Conservation (phyloP, 2,797 vertebrate species). For the Acridotheres tristis region DNA sequence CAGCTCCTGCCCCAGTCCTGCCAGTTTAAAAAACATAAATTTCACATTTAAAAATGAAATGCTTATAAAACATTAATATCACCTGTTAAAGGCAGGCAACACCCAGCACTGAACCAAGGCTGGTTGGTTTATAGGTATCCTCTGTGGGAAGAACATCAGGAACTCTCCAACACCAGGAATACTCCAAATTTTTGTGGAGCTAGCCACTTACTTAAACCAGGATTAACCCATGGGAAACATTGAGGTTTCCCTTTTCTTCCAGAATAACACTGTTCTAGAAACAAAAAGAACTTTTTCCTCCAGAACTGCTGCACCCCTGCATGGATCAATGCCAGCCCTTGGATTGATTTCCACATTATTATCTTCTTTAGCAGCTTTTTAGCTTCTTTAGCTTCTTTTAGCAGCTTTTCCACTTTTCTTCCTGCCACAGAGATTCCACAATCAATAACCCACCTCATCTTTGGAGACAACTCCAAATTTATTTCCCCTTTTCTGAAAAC, state of each 20-base stretch:
- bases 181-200: neutral
- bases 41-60: neutral
- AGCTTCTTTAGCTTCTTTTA: neutral
- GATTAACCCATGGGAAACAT: neutral
- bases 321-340: neutral
- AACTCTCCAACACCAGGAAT: neutral
- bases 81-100: neutral
- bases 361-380: neutral
- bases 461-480: neutral
- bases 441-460: neutral
- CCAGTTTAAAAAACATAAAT: neutral
- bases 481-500: neutral
- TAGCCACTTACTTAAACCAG: neutral
- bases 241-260: neutral
- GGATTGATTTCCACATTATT: neutral
- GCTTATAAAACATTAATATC: neutral
- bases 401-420: neutral
- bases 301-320: neutral
- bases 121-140: neutral
- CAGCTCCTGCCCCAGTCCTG: neutral
- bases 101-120: neutral
- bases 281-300: neutral
- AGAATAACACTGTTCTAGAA: rapidly evolving
- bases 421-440: neutral
- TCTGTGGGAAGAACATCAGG: neutral